Evolutionary conservation across 1,140 invertebrate genomes (phyloP), one percentile per base, ranked within the genome.

Genomic region (Diabrotica virgifera): DNA sequence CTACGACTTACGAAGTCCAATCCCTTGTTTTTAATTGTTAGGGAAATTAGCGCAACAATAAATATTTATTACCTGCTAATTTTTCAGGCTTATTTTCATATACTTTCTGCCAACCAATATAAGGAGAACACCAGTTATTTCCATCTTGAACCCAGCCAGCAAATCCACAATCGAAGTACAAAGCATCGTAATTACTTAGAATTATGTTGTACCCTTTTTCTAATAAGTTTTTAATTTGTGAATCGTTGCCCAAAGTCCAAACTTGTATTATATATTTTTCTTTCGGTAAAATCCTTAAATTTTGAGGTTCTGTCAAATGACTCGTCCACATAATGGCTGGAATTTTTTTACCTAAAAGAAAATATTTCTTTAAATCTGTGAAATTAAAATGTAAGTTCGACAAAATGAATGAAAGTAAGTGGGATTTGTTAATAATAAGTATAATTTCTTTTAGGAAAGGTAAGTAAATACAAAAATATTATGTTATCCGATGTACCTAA

Each of bases 101-200:
- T 7, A 94, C 85, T 70, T 87, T 89, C 78, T 95, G 92, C 93
- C 93, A 95, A 5, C 90, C 89, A 75, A 91, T 94, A 78, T 93
- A 94, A 0, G 92, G 92, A 0, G 90, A 85, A 77, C 92, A 94
- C 93, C 92, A 94, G 76, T 93, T 93, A 70, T 89, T 90, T 75
- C 86, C 86, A 63, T 79, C 79, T 2, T 79, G 82, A 5, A 88
- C 85, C 86, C 86, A 88, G 5, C 82, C 82, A 11, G 83, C 83
- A 68, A 82, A 92, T 46, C 91, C 91, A 75, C 93, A 95, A 74
- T 94, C 92, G 5, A 95, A 83, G 75, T 94, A 94, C 3, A 92
- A 77, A 0, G 89, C 89, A 77, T 94, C 92, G 71, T 93, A 91
- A 75, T 95, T 94, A 0, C 90, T 92, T 61, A 94, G 84, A 64